Conservation (phyloP, 2,797 vertebrate species). For the Pipistrellus kuhlii region DNA sequence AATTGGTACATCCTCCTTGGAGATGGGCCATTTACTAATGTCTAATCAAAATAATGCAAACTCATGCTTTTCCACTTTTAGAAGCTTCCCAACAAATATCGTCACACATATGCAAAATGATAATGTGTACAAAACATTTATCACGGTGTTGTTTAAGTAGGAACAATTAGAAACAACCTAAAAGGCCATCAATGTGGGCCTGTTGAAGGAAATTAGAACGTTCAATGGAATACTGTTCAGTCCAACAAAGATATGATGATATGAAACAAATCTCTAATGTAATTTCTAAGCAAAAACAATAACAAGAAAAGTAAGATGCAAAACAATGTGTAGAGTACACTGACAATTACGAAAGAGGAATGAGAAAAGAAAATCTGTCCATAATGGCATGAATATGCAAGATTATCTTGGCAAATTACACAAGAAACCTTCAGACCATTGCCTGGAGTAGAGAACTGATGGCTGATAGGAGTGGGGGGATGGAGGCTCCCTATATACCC, state of each 20-base stretch:
- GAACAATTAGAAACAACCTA: background rate
- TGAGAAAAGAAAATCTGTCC: background rate
- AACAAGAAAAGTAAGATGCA: background rate
- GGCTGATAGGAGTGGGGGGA: background rate
- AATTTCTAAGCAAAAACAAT: conserved; percentile 16
- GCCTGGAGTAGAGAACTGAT: background rate
- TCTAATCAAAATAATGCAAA: background rate
- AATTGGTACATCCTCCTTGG: background rate
- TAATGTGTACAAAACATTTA: background rate
- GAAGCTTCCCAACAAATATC: background rate
- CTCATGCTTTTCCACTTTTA: background rate
- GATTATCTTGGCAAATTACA: background rate
- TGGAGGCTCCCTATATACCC: background rate
- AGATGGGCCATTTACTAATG: background rate
- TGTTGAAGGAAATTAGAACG: background rate
- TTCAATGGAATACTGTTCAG: background rate
- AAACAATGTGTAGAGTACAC: background rate
- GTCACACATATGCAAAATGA: background rate
- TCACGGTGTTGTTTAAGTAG: background rate
- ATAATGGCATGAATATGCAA: background rate
- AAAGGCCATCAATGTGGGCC: background rate
- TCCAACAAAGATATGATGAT: background rate
- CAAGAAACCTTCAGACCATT: background rate
- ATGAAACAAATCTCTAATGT: background rate
- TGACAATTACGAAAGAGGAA: background rate